Base-by-base conservation (phyloP, 2,113 vertebrate species). In the Tylochromis polylepis region DNA sequence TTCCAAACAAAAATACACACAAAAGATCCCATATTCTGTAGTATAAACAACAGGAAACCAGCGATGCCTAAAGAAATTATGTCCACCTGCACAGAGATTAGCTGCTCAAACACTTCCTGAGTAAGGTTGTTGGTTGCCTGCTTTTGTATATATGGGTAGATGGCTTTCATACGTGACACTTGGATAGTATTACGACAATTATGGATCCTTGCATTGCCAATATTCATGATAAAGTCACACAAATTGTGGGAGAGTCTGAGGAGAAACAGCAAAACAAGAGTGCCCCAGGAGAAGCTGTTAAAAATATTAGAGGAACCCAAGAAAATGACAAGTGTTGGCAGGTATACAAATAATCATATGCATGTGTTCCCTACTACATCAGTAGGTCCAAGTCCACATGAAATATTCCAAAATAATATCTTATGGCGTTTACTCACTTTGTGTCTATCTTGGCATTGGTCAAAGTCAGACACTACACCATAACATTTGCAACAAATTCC, bases 21-120 rank as follows among this genome's bases (percentile, higher is more conserved):
- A 46, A 72, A n/a, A 27, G 5, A 46, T 27, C 22, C 5, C 22
- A 72, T 1, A 72, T 72, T 24, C 38, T 46, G 22, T 6, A 72
- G 67, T 72, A 72, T 4, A 46, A 46, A 27, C 41, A 29, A 14
- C 22, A 70, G 12, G n/a, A 70, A 72, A 72, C 67, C 3, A 16
- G 0, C 46, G 2, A 18, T 3, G 36, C 36, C n/a, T 43, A 15
- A 70, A 70, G 36, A 41, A 70, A 43, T 22, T 11, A 5, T 29
- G 24, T 75, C 67, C 43, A 1, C 24, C 70, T 77, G 70, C 67
- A 75, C 67, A 75, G 41, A 29, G 24, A 49, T 49, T 51, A 53
- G 24, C 46, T 31, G 16, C 72, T 51, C 72, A 51, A 51, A 53
- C 1, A 0, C 72, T 77, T n/a, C 27, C 18, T 4, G 46, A 53